A percentile compares a stretch with the other conserved stretches of the same genome.
Evolutionary conservation across 2,797 vertebrate genomes (phyloP).

Genomic region (Leptatherina wallacei): DNA sequence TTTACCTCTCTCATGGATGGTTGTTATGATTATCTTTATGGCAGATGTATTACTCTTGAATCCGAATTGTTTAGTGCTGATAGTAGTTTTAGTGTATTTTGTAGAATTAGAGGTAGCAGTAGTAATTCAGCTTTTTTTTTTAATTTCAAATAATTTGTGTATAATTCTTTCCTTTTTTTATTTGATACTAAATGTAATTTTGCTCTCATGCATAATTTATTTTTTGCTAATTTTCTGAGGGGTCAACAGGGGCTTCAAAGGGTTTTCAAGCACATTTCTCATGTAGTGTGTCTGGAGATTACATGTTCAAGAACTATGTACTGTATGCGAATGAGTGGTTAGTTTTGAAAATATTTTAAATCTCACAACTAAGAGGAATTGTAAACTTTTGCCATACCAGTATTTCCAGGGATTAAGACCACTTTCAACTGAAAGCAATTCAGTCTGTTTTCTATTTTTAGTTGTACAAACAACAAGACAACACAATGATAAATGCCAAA

Average conservation of each 20-base stretch:
- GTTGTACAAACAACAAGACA: slow-evolving; percentile 47
- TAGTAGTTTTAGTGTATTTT: slow-evolving; percentile 70
- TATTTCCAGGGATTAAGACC: slow-evolving; percentile 69
- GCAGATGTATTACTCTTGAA: slow-evolving; percentile 73
- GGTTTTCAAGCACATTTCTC: slow-evolving; percentile 84
- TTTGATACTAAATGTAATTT: slow-evolving; percentile 63
- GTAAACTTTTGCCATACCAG: slow-evolving; percentile 55
- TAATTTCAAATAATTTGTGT: slow-evolving; percentile 46
- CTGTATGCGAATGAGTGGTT: slow-evolving; percentile 71
- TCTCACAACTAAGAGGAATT: slow-evolving; percentile 59
- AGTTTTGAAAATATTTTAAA: slow-evolving; percentile 67
- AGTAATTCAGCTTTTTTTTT: slow-evolving; percentile 57
- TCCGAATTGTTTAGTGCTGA: slow-evolving; percentile 67
- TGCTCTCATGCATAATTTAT: slow-evolving; percentile 69
- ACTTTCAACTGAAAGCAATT: slow-evolving; percentile 56
- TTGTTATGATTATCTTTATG: slow-evolving; percentile 73
- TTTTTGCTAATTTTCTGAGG: slow-evolving; percentile 68
- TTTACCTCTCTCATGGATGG: slow-evolving; percentile 84
- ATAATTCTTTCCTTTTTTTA: slow-evolving; percentile 58
- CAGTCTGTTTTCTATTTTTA: slow-evolving; percentile 63
- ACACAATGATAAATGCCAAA: slow-evolving; percentile 70
- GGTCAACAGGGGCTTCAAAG: slow-evolving; percentile 77
- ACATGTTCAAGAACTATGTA: slow-evolving; percentile 75
- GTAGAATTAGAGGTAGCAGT: slow-evolving; percentile 76
- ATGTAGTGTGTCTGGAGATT: slow-evolving; percentile 66